Evolutionary conservation across 2,113 vertebrate species (phyloP), one percentile per base, ranked within the genome.

Genomic region (Oriolus oriolus): DNA sequence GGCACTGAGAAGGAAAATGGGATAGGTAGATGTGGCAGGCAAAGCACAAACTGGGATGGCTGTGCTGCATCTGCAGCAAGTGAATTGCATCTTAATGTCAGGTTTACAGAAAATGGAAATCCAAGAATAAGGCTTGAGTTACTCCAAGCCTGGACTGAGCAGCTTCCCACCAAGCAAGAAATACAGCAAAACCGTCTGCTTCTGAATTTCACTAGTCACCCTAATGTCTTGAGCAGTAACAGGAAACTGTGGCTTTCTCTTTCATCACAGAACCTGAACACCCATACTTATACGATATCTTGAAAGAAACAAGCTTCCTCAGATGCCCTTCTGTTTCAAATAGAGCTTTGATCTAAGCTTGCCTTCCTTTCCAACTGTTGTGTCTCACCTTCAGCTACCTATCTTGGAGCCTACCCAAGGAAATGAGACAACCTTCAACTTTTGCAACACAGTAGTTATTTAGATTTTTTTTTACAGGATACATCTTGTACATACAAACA

Each of bases 271-370:
- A 73, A 63, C 49, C 10, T 59, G 17, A 77, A 39, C 26, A 54
- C 6, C 17, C 21, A 0, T 37, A 49, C 4, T 68, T n/a, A 18
- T 6, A n/a, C 3, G 16, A 37, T 3, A 2, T 39, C 41, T 52
- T 61, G 24, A 35, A 87, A 50, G 6, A 54, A 77, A 69, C 10
- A 56, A 60, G 8, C 2, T 75, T 63, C 41, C 76, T 31, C 53
- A 37, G 12, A 3, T 42, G 15, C 41, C 15, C 9, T 78, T 39
- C 50, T 50, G 18, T 27, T 79, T 45, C 37, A 49, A 76, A 49
- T 6, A 56, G 33, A 39, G 3, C 14, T 76, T 87, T 81, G 10
- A 31, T 85, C 22, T 35, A 79, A 56, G 3, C 7, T 19, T 90
- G 13, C 6, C 16, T 87, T 63, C 11, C 27, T 59, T 31, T 77